Evolutionary conservation across 2,797 vertebrate genomes (phyloP).

Genomic region (Gallirallus australis): DNA sequence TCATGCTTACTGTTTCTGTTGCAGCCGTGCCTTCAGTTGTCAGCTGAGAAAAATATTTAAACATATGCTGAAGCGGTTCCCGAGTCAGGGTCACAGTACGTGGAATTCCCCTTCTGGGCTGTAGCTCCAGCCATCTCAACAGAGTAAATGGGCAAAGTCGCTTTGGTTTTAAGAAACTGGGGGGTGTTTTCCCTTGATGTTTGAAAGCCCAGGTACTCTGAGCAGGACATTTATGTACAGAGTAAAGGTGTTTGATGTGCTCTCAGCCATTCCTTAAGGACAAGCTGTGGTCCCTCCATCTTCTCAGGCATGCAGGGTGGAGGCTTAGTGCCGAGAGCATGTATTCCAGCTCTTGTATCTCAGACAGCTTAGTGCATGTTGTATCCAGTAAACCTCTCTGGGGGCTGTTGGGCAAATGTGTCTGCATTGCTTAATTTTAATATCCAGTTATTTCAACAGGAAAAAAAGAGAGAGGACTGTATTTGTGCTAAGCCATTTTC

Average conservation of each 20-base stretch:
- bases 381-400: neutral
- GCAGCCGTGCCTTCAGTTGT: neutral
- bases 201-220: neutral
- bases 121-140: neutral
- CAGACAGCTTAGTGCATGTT: neutral
- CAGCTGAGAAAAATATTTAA: neutral
- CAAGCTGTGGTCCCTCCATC: neutral
- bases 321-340: neutral
- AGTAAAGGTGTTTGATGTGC: neutral
- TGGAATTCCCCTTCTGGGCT: neutral
- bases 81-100: neutral
- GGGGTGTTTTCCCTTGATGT: neutral
- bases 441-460: neutral
- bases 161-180: neutral
- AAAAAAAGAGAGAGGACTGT: neutral
- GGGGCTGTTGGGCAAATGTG: neutral
- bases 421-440: neutral
- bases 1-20: neutral
- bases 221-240: neutral
- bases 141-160: neutral
- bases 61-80: neutral
- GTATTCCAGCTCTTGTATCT: neutral
- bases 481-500: neutral
- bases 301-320: neutral
- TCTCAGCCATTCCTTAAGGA: neutral